Conservation (phyloP, 2,113 vertebrate genomes). For the Pseudopipra pipra region DNA sequence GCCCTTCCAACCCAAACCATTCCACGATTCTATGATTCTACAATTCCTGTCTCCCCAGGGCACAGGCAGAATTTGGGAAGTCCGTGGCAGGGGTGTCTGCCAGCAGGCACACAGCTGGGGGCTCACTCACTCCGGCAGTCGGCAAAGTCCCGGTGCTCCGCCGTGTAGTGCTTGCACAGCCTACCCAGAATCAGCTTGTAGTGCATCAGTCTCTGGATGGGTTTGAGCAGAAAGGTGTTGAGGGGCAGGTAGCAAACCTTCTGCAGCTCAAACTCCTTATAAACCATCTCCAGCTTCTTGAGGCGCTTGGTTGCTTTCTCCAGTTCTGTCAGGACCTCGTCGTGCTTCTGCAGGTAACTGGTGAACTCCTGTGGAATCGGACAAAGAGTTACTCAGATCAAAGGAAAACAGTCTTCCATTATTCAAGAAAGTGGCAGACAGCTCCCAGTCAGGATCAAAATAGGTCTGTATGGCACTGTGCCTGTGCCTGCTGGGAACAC, state of each 20-base stretch:
- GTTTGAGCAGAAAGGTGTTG: constrained; percentile 92
- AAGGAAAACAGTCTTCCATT: not conserved
- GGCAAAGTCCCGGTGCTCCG: constrained; percentile 77
- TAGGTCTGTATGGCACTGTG: not conserved
- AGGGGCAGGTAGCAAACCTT: constrained; percentile 96
- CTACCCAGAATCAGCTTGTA: constrained; percentile 90
- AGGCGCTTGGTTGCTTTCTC: constrained; percentile 85
- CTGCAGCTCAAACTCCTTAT: constrained; percentile 94
- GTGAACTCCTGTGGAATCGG: constrained; percentile 78
- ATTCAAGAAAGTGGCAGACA: not conserved
- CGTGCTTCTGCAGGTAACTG: constrained; percentile 85
- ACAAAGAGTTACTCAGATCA: not conserved
- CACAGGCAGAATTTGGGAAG: fast-evolving
- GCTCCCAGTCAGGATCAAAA: not conserved
- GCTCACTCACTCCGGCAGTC: constrained; percentile 84
- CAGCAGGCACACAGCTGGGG: fast-evolving
- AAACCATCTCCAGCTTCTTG: constrained; percentile 87
- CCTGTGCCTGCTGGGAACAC: not conserved
- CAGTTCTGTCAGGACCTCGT: constrained; percentile 86
- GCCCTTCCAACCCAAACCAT: not conserved
- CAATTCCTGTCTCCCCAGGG: not conserved
- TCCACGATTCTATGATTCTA: fast-evolving
- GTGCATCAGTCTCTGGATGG: constrained; percentile 91
- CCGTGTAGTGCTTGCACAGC: constrained; percentile 82
- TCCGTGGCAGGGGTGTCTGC: not conserved